A percentile compares a stretch with the other conserved stretches of the same genome.
Conservation (phyloP, 1,140 invertebrate species). For the Brachionus paranguensis region DNA sequence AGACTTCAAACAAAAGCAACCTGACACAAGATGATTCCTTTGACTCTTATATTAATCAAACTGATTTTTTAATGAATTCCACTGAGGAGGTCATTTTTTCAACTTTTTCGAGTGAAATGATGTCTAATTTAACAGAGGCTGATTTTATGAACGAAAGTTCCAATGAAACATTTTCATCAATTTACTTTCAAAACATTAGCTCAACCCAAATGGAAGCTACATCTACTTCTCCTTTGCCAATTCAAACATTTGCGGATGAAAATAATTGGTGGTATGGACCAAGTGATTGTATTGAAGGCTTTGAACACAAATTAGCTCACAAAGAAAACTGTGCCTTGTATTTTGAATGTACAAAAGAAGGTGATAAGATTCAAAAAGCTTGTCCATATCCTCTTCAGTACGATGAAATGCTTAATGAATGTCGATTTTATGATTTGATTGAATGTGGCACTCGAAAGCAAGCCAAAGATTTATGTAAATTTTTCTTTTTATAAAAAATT, state of each 20-base stretch:
- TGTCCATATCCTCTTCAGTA: constrained; percentile 33
- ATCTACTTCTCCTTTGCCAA: background rate
- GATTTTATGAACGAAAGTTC: background rate
- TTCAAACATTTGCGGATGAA: background rate
- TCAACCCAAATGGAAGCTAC: background rate
- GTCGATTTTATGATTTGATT: constrained; percentile 17
- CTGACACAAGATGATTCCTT: background rate
- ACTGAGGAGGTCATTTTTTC: background rate
- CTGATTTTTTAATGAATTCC: background rate
- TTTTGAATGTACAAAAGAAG: background rate
- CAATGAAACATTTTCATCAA: background rate
- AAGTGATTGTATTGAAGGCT: constrained; percentile 26
- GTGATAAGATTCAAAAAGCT: constrained; percentile 1
- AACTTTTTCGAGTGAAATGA: background rate
- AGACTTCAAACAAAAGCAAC: background rate
- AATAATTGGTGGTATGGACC: constrained; percentile 2
- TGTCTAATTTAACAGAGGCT: background rate
- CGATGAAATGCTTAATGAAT: constrained; percentile 27
- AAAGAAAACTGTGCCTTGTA: constrained; percentile 17
- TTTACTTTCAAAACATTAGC: background rate
- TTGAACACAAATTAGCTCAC: constrained; percentile 4
- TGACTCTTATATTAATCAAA: background rate
- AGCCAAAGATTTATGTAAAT: constrained; percentile 38
- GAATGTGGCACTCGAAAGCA: constrained; percentile 22
- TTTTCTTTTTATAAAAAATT: background rate